Evolutionary conservation across 2,888 invertebrate genomes (phyloP), one percentile per base, ranked within the genome.

Genomic region (Neoaliturus tenellus): DNA sequence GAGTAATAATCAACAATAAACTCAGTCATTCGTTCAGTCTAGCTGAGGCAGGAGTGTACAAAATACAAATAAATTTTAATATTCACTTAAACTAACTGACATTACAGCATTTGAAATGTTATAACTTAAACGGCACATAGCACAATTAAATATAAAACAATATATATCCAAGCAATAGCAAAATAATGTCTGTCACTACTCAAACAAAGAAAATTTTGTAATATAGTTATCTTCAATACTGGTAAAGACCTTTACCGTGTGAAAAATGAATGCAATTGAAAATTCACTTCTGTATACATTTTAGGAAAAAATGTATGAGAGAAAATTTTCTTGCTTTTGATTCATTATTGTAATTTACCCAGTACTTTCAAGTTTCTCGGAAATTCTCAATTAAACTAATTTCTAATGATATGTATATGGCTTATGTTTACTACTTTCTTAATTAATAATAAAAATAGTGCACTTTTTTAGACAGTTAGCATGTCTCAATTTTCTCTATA

Each of bases 11-110:
- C 14, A 62, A 31, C 14, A 17, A 62, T 1, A 62, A 62, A 62
- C 28, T 62, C 62, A 62, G 62, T 62, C 62, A 28, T 62, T 62
- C 17, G 6, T 62, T 62, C 62, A 62, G 62, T 62, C 62, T 62
- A 62, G 14, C 14, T 3, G 10, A 62, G 14, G 8, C 17, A 17
- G 44, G 44, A 12, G 14, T 44, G 17, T 14, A 8, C n/a, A 51
- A 6, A 23, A 23, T 23, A 51, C 23, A 51, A 23, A 51, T 17
- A 48, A 39, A 8, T 14, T 51, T 51, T 51, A 62, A 31, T 31
- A 62, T 62, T 31, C 20, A 28, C 62, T 62, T 28, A 62, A 28
- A 62, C 62, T 62, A 62, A 62, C 31, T 62, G 62, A 62, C 28
- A 14, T 28, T 28, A 28, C 28, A 62, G 62, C 62, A 28, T 28